Evolutionary conservation across 2,113 vertebrate species (phyloP).

Genomic region (Pyxicephalus adspersus): DNA sequence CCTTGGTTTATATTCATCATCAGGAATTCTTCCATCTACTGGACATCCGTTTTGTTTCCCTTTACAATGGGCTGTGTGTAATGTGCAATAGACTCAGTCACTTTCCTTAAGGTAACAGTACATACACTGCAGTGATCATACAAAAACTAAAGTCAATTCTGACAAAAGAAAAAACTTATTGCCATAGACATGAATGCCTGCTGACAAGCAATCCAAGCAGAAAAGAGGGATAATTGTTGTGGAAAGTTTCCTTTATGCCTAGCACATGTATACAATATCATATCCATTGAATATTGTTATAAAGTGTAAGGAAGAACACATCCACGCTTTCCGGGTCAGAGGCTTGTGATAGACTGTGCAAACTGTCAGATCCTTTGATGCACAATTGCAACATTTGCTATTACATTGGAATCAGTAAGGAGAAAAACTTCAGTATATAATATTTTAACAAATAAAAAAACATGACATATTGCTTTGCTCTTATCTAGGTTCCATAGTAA

Average conservation of each 20-base stretch:
- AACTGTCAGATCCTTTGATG: neutral
- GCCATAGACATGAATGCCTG: constrained; percentile 61
- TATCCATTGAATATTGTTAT: constrained; percentile 60
- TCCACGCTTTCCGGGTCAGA: constrained; percentile 60
- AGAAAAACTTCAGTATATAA: too few relatives aligned
- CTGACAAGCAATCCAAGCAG: constrained; percentile 72
- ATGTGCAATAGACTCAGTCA: constrained; percentile 68
- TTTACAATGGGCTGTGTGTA: constrained; percentile 66
- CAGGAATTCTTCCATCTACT: constrained; percentile 48
- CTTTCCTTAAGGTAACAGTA: constrained; percentile 55
- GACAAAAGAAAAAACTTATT: constrained; percentile 63
- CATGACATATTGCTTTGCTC: too few relatives aligned
- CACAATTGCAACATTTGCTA: constrained; percentile 3
- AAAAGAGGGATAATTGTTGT: constrained; percentile 65
- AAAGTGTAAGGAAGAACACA: constrained; percentile 59
- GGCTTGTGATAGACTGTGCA: constrained; percentile 59
- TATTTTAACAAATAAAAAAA: too few relatives aligned
- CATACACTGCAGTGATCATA: constrained; percentile 59
- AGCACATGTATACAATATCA: constrained; percentile 65
- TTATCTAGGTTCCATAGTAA: too few relatives aligned
- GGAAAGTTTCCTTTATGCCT: constrained; percentile 66
- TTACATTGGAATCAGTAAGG: constrained; percentile 13
- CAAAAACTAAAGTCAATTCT: constrained; percentile 57
- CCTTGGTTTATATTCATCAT: constrained; percentile 27
- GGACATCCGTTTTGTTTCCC: constrained; percentile 67